Conservation (phyloP, 2,113 vertebrate genomes). For the Pachypanchax playfairii region DNA sequence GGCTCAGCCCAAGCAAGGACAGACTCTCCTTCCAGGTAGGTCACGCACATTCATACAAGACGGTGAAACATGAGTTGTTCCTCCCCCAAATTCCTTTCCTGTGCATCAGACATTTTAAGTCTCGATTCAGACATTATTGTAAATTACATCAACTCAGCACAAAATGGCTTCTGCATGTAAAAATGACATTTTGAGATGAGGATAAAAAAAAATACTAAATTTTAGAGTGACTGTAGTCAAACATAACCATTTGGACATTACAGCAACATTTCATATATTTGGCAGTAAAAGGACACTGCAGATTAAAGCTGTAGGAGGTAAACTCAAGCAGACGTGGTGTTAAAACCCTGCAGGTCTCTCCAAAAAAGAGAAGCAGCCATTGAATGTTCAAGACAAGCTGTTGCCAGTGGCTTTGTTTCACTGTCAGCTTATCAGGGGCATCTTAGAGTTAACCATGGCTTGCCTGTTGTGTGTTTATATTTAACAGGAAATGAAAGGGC, state of each 20-base stretch:
- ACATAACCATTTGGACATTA: too few species aligned
- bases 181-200: too few species aligned
- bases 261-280: too few species aligned
- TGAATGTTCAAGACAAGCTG: conserved; percentile 64
- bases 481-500: not conserved
- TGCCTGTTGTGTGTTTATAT: conserved; percentile 12
- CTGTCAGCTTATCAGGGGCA: conserved; percentile 44
- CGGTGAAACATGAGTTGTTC: not conserved
- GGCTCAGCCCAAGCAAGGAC: conserved; percentile 92
- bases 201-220: too few species aligned
- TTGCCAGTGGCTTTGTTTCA: conserved; percentile 50
- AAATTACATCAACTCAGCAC: not conserved
- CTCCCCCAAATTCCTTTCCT: not conserved
- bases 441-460: conserved; percentile 3
- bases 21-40: conserved; percentile 92
- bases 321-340: not conserved
- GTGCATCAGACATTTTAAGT: not conserved
- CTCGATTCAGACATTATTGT: too few species aligned
- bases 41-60: not conserved
- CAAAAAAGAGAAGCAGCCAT: conserved; percentile 32
- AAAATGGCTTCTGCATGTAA: too few species aligned
- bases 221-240: too few species aligned
- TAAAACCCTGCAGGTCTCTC: conserved; percentile 3
- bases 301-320: too few species aligned
- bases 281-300: too few species aligned